Base-by-base conservation (phyloP, 2,888 invertebrate genomes). In the Amaurobius ferox region DNA sequence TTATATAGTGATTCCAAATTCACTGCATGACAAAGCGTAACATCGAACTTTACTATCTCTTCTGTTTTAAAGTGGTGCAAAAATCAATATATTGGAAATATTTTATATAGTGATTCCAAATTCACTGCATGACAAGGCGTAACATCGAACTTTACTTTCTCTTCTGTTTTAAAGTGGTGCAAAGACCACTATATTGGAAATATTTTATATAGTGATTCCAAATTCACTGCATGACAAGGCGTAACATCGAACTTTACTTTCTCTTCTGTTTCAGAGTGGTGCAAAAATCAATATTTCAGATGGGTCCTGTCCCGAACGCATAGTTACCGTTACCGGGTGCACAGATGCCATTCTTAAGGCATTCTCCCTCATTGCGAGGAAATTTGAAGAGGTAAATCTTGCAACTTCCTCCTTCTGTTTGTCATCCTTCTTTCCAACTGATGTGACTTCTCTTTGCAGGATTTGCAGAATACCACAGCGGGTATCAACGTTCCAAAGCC, bases 281-380 rank as follows among this genome's bases (percentile, higher is more conserved):
- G 99, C 99, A 91, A 98, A 98, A 95, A 99, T 99, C 93, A 99
- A 99, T 94, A 99, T 99, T 93, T 99, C 99, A 89, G 99, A 99
- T 94, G 98, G 98, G 90, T 98, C 99, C 79, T 98, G 98, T 93
- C 99, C 99, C 86, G 99, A 99, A 93, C 94, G 99, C 90, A 99
- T 99, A 92, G 99, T 99, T 90, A 99, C 99, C 89, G 97, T 99
- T 90, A 98, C 98, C 89, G 99, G 99, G 90, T 96, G 97, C 91
- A 96, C 97, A 91, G 97, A 95, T 93, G 96, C 98, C 91, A 98
- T 99, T 92, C 98, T 97, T 93, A 97, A 98, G 94, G 99, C 99
- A 89, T 99, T 99, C 93, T 96, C 97, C 91, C 95, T 99, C 93
- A 99, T 99, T 92, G 98, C 98, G 94, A 97, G 97, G 93, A 99